Evolutionary conservation across 2,888 invertebrate species (phyloP), one percentile per base, ranked within the genome.

Genomic region (Nomada ferruginata): DNA sequence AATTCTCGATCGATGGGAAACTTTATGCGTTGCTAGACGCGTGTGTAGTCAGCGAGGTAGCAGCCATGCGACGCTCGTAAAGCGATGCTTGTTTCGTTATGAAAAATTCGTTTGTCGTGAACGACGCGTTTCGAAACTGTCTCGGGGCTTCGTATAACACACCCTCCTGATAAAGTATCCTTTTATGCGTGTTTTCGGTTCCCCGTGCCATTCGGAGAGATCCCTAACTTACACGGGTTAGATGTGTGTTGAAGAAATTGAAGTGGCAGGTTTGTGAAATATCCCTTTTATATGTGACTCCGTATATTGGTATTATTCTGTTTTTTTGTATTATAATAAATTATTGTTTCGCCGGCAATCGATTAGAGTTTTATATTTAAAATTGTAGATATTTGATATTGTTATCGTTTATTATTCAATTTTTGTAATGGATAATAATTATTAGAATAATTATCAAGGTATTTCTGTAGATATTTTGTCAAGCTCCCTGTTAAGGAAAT

Each of bases 1-100:
- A 78, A 78, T 78, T 78, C 47, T 18, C 52, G 53, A 78, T 79
- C 79, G 79, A 78, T 78, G 64, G 60, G 7, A 50, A 47, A 70
- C 70, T 78, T 78, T 70, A 70, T 70, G n/a, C 36, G 47, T 78
- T 44, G 68, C 61, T 23, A 61, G 4, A 18, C 36, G 10, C 36
- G n/a, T n/a, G 59, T 18, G n/a, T 42, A 13, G 53, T 18, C 1
- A 2, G 15, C 15, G 7, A 29, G 15, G 47, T 29, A 18, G 13
- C 13, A 13, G 63, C 36, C 68, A 50, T 52, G 61, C 76, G 76
- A 76, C 23, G 61, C 36, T 70, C 76, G 71, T 70, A 76, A 76
- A 76, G 11, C 61, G 76, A 55, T 9, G 76, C 52, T 53, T 71
- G 68, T 68, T 77, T 78, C 78, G 68, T 76, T 77, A 68, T 78